A percentile compares a stretch with the other conserved stretches of the same genome.
Evolutionary conservation across 1,140 invertebrate species (phyloP).

Genomic region (Akabosia matsudoensis): DNA sequence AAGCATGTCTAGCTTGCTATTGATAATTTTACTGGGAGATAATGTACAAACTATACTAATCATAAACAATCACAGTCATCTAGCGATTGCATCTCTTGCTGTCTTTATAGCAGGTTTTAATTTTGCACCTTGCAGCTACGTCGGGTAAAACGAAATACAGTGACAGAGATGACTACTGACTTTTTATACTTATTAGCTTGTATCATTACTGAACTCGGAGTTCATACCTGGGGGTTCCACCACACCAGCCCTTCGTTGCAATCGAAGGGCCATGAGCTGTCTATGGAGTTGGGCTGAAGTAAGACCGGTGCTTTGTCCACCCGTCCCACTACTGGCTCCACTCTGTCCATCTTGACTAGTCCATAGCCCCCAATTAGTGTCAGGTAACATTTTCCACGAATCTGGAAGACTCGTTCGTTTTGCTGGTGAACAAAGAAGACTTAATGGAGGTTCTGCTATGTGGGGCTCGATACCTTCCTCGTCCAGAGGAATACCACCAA

Average conservation of each 20-base stretch:
- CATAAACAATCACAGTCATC: no score
- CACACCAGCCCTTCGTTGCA: conserved; percentile 40
- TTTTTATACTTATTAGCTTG: no score
- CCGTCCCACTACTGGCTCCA: background rate
- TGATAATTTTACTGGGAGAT: background rate
- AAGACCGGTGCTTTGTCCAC: background rate
- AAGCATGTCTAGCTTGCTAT: background rate
- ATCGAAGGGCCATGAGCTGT: conserved; percentile 43
- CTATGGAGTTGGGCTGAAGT: conserved; percentile 39
- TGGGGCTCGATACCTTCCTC: conserved; percentile 30
- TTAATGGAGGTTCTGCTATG: conserved; percentile 30
- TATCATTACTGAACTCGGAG: background rate
- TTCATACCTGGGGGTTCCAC: conserved; percentile 41
- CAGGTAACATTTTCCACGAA: conserved; percentile 38
- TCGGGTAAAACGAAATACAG: background rate
- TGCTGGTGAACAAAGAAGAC: conserved; percentile 42
- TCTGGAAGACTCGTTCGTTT: conserved; percentile 45
- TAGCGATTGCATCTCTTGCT: background rate
- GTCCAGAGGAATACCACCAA: conserved; percentile 20
- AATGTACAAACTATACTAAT: no score
- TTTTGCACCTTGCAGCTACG: background rate
- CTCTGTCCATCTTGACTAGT: background rate
- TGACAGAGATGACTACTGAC: background rate
- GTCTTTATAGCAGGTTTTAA: background rate
- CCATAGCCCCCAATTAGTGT: conserved; percentile 22